Percentiles rank a stretch among this genome's conserved stretches.
Conservation (phyloP, 2,113 vertebrate genomes). For the Parotia lawesii region DNA sequence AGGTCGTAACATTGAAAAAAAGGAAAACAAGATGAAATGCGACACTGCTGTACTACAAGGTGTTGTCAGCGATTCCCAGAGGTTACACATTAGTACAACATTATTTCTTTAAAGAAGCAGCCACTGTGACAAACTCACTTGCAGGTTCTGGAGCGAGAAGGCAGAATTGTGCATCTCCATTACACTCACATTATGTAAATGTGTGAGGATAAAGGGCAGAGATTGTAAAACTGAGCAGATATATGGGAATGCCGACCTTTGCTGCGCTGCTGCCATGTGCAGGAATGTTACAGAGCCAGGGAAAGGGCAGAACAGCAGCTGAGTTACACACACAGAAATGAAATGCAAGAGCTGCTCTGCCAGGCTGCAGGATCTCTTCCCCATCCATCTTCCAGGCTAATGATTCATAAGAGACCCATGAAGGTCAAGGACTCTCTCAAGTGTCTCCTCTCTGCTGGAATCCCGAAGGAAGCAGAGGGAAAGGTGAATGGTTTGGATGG, state of each 20-base stretch:
- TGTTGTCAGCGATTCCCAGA: not conserved
- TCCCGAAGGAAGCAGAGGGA: not conserved
- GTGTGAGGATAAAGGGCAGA: not conserved
- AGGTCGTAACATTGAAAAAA: not conserved
- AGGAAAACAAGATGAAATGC: not conserved
- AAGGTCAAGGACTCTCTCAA: constrained; percentile 19
- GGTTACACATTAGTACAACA: not conserved
- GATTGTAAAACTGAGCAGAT: not conserved
- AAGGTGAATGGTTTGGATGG: not conserved
- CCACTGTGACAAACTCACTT: not conserved
- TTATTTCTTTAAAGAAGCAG: not conserved
- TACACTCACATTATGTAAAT: not conserved
- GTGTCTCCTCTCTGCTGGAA: not conserved
- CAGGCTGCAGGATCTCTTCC: not conserved
- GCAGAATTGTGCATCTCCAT: not conserved
- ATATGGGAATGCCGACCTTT: not conserved
- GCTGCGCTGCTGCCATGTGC: fast-evolving
- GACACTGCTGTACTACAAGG: not conserved
- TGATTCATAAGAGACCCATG: not conserved
- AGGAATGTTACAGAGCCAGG: not conserved
- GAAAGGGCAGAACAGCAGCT: not conserved
- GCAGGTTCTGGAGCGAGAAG: not conserved
- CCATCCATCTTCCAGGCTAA: not conserved
- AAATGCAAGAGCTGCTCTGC: not conserved
- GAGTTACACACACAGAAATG: not conserved